Percentiles rank a stretch among this genome's conserved stretches.
Evolutionary conservation across 2,797 vertebrate genomes (phyloP).

Genomic region (Echeneis naucrates): DNA sequence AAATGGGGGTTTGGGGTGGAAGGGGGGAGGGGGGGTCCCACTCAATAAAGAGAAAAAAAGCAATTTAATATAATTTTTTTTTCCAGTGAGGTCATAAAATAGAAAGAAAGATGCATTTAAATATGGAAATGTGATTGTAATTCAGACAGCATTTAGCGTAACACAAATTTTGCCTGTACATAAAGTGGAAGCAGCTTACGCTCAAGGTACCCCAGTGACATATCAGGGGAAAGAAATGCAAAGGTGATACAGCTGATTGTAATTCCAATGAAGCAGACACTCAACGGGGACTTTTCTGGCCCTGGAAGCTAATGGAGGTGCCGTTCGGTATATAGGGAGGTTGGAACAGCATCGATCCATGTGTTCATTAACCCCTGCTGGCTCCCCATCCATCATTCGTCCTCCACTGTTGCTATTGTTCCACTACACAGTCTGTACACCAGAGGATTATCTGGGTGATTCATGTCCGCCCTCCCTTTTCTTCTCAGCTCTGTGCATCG

Average conservation of each 20-base stretch:
- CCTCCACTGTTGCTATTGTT: conserved; percentile 57
- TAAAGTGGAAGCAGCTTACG: conserved; percentile 1
- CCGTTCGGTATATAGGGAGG: conserved; percentile 43
- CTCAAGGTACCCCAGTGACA: conserved; percentile 47
- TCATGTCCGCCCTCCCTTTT: background rate
- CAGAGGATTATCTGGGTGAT: conserved; percentile 24
- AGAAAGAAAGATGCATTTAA: background rate
- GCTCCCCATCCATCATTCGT: conserved; percentile 77
- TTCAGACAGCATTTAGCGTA: background rate
- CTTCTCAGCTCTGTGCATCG: background rate
- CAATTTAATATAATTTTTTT: too few species aligned
- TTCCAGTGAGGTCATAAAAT: background rate
- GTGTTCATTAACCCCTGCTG: conserved; percentile 74
- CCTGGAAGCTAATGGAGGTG: conserved; percentile 55
- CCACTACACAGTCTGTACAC: conserved; percentile 24
- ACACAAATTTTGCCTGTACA: conserved; percentile 10
- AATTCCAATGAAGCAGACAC: conserved; percentile 60
- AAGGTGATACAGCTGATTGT: conserved; percentile 53
- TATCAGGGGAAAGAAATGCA: conserved; percentile 50
- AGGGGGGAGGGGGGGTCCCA: too few species aligned
- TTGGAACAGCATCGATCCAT: conserved; percentile 59
- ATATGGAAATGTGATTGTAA: background rate
- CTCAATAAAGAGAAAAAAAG: background rate
- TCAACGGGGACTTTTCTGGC: conserved; percentile 57
- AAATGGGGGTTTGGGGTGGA: too few species aligned